Conservation (phyloP, 2,113 vertebrate genomes). For the Suncus etruscus region DNA sequence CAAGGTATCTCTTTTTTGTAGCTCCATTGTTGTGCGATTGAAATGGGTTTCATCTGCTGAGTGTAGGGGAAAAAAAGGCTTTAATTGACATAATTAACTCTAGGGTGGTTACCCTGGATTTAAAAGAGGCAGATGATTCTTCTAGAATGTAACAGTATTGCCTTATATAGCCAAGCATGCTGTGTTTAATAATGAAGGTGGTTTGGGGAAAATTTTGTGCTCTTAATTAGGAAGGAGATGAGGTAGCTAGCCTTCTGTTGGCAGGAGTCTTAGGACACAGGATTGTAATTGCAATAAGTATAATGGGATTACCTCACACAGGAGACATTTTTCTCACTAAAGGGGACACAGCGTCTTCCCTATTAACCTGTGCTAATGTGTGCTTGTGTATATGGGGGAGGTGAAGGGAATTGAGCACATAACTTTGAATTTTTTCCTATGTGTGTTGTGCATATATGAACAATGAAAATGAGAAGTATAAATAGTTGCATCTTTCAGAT, state of each 20-base stretch:
- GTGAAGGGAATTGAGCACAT: slow-evolving; percentile 6
- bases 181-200: slow-evolving; percentile 76
- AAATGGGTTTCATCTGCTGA: slow-evolving; percentile 72
- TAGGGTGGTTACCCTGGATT: slow-evolving; percentile 62
- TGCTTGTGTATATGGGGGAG: not conserved
- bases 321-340: slow-evolving; percentile 13
- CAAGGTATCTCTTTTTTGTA: slow-evolving; percentile 14
- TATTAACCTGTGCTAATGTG: not conserved
- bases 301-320: slow-evolving; percentile 77
- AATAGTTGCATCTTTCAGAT: slow-evolving; percentile 38
- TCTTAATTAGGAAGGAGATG: slow-evolving; percentile 79
- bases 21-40: slow-evolving; percentile 40
- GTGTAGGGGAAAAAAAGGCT: slow-evolving; percentile 51
- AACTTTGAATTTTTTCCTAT: not conserved
- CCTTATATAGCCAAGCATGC: slow-evolving; percentile 42
- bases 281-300: slow-evolving; percentile 56
- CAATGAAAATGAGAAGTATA: not conserved
- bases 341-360: not conserved
- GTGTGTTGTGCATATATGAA: not conserved
- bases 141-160: slow-evolving; percentile 64
- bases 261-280: slow-evolving; percentile 69
- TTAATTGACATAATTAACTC: slow-evolving; percentile 76
- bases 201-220: slow-evolving; percentile 71
- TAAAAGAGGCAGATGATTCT: slow-evolving; percentile 71
- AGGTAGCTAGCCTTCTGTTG: slow-evolving; percentile 66